Conservation (phyloP, 2,888 invertebrate species). For the Ornithoptera priamus region DNA sequence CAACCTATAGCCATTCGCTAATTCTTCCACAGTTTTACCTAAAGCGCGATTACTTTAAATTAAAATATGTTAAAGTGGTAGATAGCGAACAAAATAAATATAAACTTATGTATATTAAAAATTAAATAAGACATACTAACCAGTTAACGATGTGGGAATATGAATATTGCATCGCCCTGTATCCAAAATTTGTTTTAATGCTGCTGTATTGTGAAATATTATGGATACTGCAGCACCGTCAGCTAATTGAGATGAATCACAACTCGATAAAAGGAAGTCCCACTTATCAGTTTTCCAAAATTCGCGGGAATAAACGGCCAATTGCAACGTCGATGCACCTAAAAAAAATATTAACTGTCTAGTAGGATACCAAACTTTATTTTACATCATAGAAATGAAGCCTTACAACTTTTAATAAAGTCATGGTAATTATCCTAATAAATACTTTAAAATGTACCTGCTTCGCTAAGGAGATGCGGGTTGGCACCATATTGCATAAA, state of each 20-base stretch:
- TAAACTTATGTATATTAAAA: no score
- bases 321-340: slow-evolving; percentile 72
- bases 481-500: slow-evolving; percentile 66
- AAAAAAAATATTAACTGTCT: slow-evolving; percentile 6
- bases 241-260: slow-evolving; percentile 72
- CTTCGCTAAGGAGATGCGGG: slow-evolving; percentile 64
- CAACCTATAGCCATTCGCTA: slow-evolving; percentile 68
- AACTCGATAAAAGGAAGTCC: slow-evolving; percentile 63
- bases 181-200: slow-evolving; percentile 60
- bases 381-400: no score
- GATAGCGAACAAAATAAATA: background rate
- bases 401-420: no score
- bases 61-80: background rate
- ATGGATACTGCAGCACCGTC: slow-evolving; percentile 74
- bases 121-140: slow-evolving; percentile 38
- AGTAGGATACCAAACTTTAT: background rate
- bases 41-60: slow-evolving; percentile 26
- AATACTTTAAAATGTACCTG: slow-evolving; percentile 50
- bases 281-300: slow-evolving; percentile 64
- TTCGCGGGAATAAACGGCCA: slow-evolving; percentile 66
- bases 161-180: slow-evolving; percentile 71
- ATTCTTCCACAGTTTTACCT: slow-evolving; percentile 69
- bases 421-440: background rate
- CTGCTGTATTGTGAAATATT: slow-evolving; percentile 61
- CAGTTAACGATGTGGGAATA: slow-evolving; percentile 69